Evolutionary conservation across 2,113 vertebrate species (phyloP).

Genomic region (Chlorocebus sabaeus): DNA sequence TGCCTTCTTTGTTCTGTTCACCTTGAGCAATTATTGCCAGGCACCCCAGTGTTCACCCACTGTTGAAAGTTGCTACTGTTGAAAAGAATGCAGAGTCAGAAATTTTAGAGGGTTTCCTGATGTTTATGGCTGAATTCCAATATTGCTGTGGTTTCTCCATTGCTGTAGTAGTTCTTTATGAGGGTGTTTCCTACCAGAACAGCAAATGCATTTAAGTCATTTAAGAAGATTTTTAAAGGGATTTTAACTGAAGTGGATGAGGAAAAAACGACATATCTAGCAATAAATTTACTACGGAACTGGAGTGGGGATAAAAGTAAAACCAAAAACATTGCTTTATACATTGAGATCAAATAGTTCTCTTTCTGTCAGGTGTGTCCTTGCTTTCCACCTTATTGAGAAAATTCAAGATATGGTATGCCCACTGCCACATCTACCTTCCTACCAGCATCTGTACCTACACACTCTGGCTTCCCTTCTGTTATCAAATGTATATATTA

Average conservation of each 20-base stretch:
- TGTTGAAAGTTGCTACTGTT: background rate
- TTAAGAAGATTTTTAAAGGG: background rate
- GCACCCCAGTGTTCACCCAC: background rate
- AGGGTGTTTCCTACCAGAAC: conserved; percentile 26
- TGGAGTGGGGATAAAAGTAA: background rate
- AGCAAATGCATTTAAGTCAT: background rate
- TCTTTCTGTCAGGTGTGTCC: background rate
- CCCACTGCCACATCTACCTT: background rate
- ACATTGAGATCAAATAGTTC: background rate
- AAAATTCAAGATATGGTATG: background rate
- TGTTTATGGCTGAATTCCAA: background rate
- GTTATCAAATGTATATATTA: background rate
- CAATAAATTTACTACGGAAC: background rate
- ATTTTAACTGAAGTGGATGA: background rate
- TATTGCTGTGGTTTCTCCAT: background rate
- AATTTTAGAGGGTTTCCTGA: background rate
- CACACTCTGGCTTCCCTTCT: background rate
- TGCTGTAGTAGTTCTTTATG: background rate
- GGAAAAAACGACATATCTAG: background rate
- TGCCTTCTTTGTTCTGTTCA: background rate
- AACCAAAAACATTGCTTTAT: background rate
- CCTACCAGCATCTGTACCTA: background rate
- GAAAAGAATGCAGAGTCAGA: conserved; percentile 32
- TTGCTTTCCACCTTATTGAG: background rate
- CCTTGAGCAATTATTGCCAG: conserved; percentile 14